Evolutionary conservation across 2,888 invertebrate species (phyloP).

Genomic region (Polyploca ridens): DNA sequence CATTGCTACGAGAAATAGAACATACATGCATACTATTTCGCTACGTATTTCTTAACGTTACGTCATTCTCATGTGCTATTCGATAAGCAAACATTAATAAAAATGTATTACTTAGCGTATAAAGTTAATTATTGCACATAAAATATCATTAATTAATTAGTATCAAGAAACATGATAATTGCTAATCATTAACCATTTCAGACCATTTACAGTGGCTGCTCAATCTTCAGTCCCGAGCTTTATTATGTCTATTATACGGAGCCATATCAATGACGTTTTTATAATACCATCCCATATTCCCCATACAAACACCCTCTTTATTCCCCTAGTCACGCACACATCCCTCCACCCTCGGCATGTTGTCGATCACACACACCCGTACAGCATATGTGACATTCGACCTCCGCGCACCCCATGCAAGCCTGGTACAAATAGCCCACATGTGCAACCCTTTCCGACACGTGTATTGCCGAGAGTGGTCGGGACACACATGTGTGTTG

Average conservation of each 20-base stretch:
- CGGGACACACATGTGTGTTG: neutral
- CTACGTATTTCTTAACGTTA: constrained; percentile 18
- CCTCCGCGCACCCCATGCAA: constrained; percentile 54
- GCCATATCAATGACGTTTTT: neutral
- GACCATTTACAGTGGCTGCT: too few relatives aligned
- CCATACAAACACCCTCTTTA: constrained; percentile 22
- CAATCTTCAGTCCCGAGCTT: neutral
- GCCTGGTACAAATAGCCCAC: constrained; percentile 81
- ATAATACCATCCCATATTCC: neutral
- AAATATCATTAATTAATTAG: too few relatives aligned
- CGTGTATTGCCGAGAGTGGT: constrained; percentile 49
- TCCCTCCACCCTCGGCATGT: constrained; percentile 33
- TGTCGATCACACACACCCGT: constrained; percentile 47
- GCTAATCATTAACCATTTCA: too few relatives aligned
- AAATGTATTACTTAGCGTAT: too few relatives aligned
- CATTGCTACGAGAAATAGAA: constrained; percentile 45
- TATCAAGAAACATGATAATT: too few relatives aligned
- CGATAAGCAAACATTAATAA: neutral
- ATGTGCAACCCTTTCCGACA: constrained; percentile 81
- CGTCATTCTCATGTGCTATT: neutral
- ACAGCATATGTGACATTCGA: constrained; percentile 66
- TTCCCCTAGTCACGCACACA: constrained; percentile 34
- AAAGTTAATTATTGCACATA: too few relatives aligned
- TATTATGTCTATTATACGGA: neutral
- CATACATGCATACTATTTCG: constrained; percentile 8